A percentile compares a stretch with the other conserved stretches of the same genome.
Evolutionary conservation across 2,797 vertebrate genomes (phyloP).

Genomic region (Syngnathus acus): DNA sequence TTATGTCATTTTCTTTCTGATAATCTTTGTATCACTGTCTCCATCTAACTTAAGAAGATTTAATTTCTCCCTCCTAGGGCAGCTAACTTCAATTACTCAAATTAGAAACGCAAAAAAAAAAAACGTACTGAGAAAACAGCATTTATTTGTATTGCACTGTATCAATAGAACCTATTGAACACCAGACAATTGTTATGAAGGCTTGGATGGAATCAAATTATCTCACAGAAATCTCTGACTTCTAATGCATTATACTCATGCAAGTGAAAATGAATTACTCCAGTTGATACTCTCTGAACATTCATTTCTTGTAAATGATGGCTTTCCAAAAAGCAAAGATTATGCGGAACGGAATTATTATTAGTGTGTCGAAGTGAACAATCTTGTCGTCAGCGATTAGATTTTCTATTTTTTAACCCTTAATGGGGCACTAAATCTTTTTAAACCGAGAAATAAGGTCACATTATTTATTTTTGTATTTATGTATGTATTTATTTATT

Average conservation of each 20-base stretch:
- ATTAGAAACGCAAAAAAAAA: neutral
- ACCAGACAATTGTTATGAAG: neutral
- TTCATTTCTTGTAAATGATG: too few relatives aligned
- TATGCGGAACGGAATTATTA: too few relatives aligned
- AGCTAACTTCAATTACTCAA: neutral
- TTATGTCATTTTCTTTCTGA: constrained; percentile 39
- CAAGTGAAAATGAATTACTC: too few relatives aligned
- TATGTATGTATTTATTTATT: too few relatives aligned
- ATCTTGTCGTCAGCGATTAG: too few relatives aligned
- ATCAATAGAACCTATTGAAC: neutral
- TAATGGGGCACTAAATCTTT: too few relatives aligned
- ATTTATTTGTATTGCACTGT: neutral
- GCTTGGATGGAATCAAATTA: neutral
- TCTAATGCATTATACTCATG: neutral
- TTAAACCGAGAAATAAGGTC: too few relatives aligned
- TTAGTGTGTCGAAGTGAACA: too few relatives aligned
- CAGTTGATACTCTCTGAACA: too few relatives aligned
- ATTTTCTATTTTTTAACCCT: too few relatives aligned
- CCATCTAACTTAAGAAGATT: constrained; percentile 4
- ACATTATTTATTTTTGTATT: too few relatives aligned
- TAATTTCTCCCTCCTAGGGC: neutral
- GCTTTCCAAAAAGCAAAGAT: too few relatives aligned
- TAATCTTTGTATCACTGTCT: constrained; percentile 12
- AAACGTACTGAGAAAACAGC: constrained; percentile 1
- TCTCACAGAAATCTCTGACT: neutral